Base-by-base conservation (phyloP, 2,113 vertebrate species). In the Eupsittula cactorum region DNA sequence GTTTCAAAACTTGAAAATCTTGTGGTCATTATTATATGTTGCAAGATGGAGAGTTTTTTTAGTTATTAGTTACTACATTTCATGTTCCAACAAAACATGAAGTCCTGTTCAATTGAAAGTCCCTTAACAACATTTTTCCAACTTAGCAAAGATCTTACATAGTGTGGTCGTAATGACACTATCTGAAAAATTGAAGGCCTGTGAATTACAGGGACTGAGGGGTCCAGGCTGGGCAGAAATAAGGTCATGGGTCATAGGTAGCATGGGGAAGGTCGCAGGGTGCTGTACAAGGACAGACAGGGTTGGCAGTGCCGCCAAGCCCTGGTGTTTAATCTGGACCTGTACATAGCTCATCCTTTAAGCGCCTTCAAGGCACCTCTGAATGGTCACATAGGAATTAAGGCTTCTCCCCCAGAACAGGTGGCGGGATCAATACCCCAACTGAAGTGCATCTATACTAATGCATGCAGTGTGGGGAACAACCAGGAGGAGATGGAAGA, bases 51-150 rank as follows among this genome's bases (percentile, higher is more conserved):
- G 16, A 39, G 31, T 31, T 95, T 73, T 82, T 75, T 78, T 86
- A 75, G 60, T 49, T 92, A 69, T 65, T 95, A 90, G 42, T 59
- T 49, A 24, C 52, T 73, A 25, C 55, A 27, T 85, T 90, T 94
- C 62, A 57, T 64, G 39, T 59, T 84, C 46, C 46, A 89, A 76
- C 44, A 84, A 77, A 83, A 78, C 1, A 2, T 37, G 42, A 42
- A 80, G 12, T 42, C 16, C 15, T 57, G n/a, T 37, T 69, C 42
- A 73, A 55, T 13, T 16, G 23, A 14, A 82, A 71, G 7, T 29
- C 42, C 67, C 11, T 57, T 33, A 78, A 28, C 29, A 81, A 47
- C 25, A 23, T 10, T 79, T 90, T 87, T 88, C 24, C 55, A 80
- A 75, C 31, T 80, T 33, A 62, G 33, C 31, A 80, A 53, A 80